These are phyloP conservation scores for Drepana arcuata DNA, from an alignment of 1,140 invertebrate species.

Conservation along the genomic window DNA sequence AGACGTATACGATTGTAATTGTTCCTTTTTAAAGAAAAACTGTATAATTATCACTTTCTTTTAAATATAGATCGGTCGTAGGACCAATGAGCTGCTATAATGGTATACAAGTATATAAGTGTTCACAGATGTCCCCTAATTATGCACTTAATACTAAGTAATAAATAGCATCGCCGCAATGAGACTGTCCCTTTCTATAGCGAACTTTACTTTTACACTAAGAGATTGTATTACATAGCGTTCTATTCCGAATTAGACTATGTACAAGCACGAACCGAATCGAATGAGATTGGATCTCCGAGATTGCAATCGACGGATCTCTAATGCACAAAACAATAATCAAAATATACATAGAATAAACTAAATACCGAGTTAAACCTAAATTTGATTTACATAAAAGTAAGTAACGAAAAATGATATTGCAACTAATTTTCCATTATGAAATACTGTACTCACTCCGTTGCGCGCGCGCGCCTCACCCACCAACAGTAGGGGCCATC, in stretches of 20 bases:
- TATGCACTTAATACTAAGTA: conserved; percentile 64
- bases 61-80: conserved; percentile 47
- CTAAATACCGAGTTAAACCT: conserved; percentile 41
- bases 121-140: conserved; percentile 59
- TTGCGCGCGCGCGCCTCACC: too few species aligned
- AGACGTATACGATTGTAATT: conserved; percentile 65
- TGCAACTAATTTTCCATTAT: conserved; percentile 47
- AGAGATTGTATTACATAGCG: conserved; percentile 58
- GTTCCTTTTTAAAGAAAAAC: conserved; percentile 57
- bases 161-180: conserved; percentile 62
- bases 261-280: conserved; percentile 48
- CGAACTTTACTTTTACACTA: conserved; percentile 68
- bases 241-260: conserved; percentile 40
- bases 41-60: conserved; percentile 61
- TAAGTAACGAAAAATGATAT: conserved; percentile 62
- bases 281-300: conserved; percentile 64
- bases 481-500: too few species aligned
- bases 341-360: conserved; percentile 67
- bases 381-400: conserved; percentile 61
- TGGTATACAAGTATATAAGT: conserved; percentile 66
- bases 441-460: too few species aligned
- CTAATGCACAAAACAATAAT: conserved; percentile 24
- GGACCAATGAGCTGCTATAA: conserved; percentile 52
- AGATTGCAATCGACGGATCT: conserved; percentile 59
- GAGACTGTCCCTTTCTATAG: conserved; percentile 54